Conservation (phyloP, 1,140 invertebrate genomes). For the Acromyrmex charruanus region DNA sequence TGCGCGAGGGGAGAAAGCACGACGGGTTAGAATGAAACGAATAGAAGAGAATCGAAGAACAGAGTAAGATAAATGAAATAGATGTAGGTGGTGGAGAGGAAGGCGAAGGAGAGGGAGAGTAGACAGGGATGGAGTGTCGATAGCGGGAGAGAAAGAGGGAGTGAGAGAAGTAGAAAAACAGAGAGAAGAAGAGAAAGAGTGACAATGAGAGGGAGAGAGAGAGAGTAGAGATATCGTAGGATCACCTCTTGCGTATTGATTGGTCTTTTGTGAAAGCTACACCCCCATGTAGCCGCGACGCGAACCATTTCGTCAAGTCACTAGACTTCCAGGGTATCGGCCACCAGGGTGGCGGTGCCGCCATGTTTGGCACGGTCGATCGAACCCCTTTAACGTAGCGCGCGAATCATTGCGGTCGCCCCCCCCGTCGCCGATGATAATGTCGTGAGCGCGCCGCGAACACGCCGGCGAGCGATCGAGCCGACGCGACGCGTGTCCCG, state of each 20-base stretch:
- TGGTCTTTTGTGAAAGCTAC: conserved; percentile 83
- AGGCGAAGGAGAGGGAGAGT: conserved; percentile 15
- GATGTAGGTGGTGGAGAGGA: conserved; percentile 14
- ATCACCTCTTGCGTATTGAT: conserved; percentile 85
- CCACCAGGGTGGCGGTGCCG: conserved; percentile 19
- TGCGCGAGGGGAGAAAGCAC: conserved; percentile 21
- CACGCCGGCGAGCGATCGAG: background rate
- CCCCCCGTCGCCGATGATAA: conserved; percentile 35
- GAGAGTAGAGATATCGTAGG: conserved; percentile 80
- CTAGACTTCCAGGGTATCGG: conserved; percentile 64
- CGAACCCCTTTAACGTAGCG: conserved; percentile 35
- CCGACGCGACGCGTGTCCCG: background rate
- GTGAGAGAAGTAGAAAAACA: conserved; percentile 8
- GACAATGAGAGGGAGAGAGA: conserved; percentile 42
- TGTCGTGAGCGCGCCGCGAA: conserved; percentile 30
- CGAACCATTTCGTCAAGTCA: conserved; percentile 64
- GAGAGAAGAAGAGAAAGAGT: conserved; percentile 23
- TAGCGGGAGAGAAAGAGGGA: conserved; percentile 15
- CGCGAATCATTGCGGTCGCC: background rate
- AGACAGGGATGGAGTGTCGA: background rate
- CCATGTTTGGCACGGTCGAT: conserved; percentile 60
- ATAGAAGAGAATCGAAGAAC: conserved; percentile 13
- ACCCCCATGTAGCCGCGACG: conserved; percentile 73
- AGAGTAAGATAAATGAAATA: conserved; percentile 55
- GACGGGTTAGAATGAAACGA: conserved; percentile 58